These are phyloP conservation scores for Bergia puertoricense DNA, from an alignment of 92 coral and sea anemone genomes.

Conservation along the genomic window DNA sequence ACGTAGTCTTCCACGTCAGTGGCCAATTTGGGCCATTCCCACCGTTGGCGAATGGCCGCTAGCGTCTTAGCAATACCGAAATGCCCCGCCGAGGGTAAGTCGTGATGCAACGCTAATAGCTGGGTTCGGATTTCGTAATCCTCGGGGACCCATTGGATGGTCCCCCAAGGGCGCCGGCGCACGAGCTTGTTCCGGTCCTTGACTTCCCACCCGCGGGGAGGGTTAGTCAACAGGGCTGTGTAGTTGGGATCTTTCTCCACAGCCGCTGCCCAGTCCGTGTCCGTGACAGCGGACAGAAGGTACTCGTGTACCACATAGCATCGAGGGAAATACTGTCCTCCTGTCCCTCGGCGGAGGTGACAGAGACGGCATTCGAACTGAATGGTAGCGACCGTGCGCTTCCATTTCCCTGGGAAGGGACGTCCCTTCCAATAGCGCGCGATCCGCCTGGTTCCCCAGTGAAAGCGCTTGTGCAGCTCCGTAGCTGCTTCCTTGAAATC, in stretches of 20 bases:
- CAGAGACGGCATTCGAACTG: neutral
- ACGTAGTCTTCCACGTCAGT: neutral
- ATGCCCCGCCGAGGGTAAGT: neutral
- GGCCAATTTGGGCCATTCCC: neutral
- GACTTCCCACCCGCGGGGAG: no score
- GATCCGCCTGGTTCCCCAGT: no score
- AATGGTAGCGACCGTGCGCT: neutral
- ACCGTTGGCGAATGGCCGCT: neutral
- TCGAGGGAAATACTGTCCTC: neutral
- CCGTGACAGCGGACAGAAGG: neutral
- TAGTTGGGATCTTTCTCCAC: neutral
- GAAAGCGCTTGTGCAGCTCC: no score
- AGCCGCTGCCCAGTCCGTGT: neutral
- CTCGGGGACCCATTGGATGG: neutral
- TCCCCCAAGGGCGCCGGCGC: neutral
- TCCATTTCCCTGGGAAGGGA: neutral
- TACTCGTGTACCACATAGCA: slow-evolving; percentile 1
- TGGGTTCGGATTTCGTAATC: neutral
- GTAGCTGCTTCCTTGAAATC: no score
- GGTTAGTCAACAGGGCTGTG: no score
- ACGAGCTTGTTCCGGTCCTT: neutral
- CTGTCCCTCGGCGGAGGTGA: neutral
- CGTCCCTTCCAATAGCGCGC: neutral
- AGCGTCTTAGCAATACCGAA: neutral
- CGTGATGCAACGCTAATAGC: neutral